Percentiles rank a stretch among this genome's conserved stretches.
Evolutionary conservation across 2,797 vertebrate species (phyloP).

Genomic region (Mus spretus): DNA sequence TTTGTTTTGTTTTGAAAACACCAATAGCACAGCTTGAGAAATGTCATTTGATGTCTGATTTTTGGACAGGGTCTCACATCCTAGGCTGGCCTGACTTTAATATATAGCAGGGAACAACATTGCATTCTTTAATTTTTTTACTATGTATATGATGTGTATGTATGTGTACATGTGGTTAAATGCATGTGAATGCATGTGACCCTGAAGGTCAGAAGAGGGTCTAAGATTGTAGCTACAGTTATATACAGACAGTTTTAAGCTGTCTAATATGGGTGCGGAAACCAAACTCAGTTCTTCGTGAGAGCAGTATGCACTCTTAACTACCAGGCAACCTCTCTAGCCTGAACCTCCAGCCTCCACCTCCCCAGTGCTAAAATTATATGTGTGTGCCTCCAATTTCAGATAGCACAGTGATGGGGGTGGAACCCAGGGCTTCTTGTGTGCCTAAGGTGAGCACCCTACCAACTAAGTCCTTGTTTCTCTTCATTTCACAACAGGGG

Average conservation of each 20-base stretch:
- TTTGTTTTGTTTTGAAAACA: conserved; percentile 19
- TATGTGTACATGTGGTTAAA: neutral
- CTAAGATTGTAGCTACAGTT: neutral
- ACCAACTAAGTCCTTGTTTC: neutral
- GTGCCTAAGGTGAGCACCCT: too few relatives aligned
- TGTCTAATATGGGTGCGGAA: neutral
- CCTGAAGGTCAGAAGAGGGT: neutral
- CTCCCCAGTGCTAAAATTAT: neutral
- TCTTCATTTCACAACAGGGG: neutral
- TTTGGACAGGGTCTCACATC: neutral
- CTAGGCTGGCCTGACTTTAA: neutral
- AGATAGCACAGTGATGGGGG: too few relatives aligned
- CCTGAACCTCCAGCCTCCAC: neutral
- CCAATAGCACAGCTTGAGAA: neutral
- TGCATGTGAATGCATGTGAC: neutral
- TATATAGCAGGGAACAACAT: neutral
- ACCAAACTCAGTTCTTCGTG: neutral
- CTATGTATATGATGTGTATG: too few relatives aligned
- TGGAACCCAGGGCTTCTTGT: too few relatives aligned
- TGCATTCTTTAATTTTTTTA: neutral
- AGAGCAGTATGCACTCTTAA: neutral
- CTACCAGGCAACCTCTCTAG: neutral
- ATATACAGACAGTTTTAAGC: neutral
- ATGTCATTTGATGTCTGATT: neutral
- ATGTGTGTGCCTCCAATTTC: neutral